phyloP scores from a whole-genome alignment of 2,888 invertebrate genomes.

The Eulithis testata region DNA sequence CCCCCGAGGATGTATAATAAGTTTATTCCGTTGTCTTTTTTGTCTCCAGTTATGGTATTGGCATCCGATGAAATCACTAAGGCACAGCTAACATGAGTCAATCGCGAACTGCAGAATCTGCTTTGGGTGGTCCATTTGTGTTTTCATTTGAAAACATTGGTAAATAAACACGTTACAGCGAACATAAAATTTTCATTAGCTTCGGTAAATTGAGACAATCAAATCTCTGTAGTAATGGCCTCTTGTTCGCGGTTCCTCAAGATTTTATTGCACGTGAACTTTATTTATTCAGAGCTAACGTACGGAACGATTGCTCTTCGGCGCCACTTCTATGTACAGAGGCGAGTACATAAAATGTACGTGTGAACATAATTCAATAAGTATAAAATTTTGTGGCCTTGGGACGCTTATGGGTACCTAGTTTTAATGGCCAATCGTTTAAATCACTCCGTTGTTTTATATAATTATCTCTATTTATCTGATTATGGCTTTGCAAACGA shows the following conservation, averaged over 20 bases:
- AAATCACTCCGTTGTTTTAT: conserved; percentile 63
- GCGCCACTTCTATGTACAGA: conserved; percentile 58
- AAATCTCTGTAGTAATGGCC: conserved; percentile 48
- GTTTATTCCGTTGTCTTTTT: conserved; percentile 71
- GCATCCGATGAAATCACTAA: conserved; percentile 46
- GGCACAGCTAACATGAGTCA: conserved; percentile 34
- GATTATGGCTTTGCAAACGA: conserved; percentile 54
- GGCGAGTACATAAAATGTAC: conserved; percentile 29
- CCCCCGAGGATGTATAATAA: conserved; percentile 77
- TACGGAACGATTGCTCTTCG: conserved; percentile 58
- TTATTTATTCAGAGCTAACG: conserved; percentile 57
- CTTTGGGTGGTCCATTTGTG: conserved; percentile 65
- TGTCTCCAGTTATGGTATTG: conserved; percentile 59
- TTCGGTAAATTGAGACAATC: conserved; percentile 53
- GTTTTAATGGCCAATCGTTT: conserved; percentile 55
- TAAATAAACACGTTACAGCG: conserved; percentile 46
- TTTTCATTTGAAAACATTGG: conserved; percentile 21
- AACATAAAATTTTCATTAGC: conserved; percentile 48
- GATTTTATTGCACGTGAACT: conserved; percentile 58
- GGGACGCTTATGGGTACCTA: conserved; percentile 46
- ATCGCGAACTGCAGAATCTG: conserved; percentile 50
- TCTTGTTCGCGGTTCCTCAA: conserved; percentile 57
- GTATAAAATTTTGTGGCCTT: conserved; percentile 51
- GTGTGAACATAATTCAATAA: conserved; percentile 46
- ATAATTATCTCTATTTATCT: conserved; percentile 59